A percentile compares a stretch with the other conserved stretches of the same genome.
Conservation (phyloP, 2,888 invertebrate genomes). For the Cactoblastis cactorum region DNA sequence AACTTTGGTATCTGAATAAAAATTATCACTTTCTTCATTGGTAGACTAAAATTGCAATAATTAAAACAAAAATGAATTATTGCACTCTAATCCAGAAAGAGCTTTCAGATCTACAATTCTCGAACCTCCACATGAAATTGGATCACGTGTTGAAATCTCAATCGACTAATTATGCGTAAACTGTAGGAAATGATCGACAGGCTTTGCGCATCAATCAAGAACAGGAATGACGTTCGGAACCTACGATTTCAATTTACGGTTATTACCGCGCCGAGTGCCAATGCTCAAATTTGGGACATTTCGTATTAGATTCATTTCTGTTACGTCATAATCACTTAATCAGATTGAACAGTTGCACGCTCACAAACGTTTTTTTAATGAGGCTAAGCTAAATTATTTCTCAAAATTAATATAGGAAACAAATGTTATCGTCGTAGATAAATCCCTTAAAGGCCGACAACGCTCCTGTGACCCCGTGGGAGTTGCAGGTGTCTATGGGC, state of each 20-base stretch:
- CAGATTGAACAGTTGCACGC: too few species aligned
- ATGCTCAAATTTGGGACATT: background rate
- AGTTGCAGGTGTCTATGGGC: too few species aligned
- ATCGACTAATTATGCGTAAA: background rate
- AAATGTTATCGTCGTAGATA: too few species aligned
- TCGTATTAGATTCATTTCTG: background rate
- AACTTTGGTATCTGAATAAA: too few species aligned
- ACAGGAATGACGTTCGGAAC: constrained; percentile 12
- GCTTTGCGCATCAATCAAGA: constrained; percentile 18
- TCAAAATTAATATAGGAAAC: too few species aligned
- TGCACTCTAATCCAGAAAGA: constrained; percentile 16
- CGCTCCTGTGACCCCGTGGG: too few species aligned
- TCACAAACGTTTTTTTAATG: too few species aligned
- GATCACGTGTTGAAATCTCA: background rate
- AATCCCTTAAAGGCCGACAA: too few species aligned
- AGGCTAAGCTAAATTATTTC: too few species aligned
- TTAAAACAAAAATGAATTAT: too few species aligned
- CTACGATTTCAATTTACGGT: constrained; percentile 6
- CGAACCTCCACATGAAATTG: background rate
- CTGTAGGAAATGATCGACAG: constrained; percentile 22
- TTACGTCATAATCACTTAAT: background rate
- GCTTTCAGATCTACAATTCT: constrained; percentile 21
- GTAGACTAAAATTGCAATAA: too few species aligned
- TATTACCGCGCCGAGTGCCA: background rate
- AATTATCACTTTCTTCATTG: too few species aligned